phyloP scores from a whole-genome alignment of 1,140 invertebrate species.

The Coelopa frigida region DNA sequence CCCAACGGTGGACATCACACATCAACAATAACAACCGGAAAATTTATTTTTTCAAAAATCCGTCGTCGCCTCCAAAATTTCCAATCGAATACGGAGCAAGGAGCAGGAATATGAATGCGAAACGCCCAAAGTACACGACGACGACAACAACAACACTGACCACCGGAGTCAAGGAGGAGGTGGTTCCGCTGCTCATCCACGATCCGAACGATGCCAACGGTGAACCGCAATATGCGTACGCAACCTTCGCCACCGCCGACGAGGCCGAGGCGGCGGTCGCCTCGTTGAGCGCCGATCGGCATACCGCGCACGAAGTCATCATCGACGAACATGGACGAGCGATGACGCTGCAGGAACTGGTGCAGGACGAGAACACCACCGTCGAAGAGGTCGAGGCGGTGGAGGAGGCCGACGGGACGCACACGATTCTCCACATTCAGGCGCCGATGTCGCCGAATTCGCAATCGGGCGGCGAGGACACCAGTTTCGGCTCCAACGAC shows the following conservation, averaged over 20 bases:
- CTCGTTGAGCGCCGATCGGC: slow-evolving; percentile 22
- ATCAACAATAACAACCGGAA: slow-evolving; percentile 4
- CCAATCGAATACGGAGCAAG: slow-evolving; percentile 1
- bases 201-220: slow-evolving; percentile 16
- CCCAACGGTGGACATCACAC: neutral
- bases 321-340: slow-evolving; percentile 41
- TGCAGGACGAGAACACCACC: slow-evolving; percentile 27
- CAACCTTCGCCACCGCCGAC: slow-evolving; percentile 26
- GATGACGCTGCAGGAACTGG: slow-evolving; percentile 33
- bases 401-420: slow-evolving; percentile 39
- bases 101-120: slow-evolving; percentile 30
- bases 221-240: slow-evolving; percentile 30
- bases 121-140: slow-evolving; percentile 30
- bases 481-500: slow-evolving; percentile 13
- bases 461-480: slow-evolving; percentile 20
- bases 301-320: slow-evolving; percentile 34
- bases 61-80: neutral
- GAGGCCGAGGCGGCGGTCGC: slow-evolving; percentile 31
- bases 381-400: slow-evolving; percentile 39
- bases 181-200: slow-evolving; percentile 35
- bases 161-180: slow-evolving; percentile 25
- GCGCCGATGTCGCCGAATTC: slow-evolving; percentile 22
- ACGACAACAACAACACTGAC: slow-evolving; percentile 9
- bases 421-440: slow-evolving; percentile 37
- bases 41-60: slow-evolving; percentile 6